Base-by-base conservation (phyloP, 2,888 invertebrate species). In the Smittia sp. region DNA sequence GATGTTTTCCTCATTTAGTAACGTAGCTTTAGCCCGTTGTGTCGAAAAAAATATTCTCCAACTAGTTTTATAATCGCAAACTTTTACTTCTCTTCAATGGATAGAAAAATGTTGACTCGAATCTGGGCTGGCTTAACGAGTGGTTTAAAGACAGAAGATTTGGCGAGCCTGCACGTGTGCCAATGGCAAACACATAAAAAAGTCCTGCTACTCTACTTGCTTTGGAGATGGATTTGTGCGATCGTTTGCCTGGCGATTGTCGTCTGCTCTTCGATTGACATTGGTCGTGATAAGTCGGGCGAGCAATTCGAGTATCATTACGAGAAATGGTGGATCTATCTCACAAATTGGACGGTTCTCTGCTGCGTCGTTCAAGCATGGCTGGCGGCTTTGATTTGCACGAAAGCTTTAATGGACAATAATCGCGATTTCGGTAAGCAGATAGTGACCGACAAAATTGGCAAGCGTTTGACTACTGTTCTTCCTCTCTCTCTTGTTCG, bases 261-360 rank as follows among this genome's bases (percentile, higher is more conserved):
- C 74, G 82, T 82, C 1, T 83, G 83, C 76, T 83, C 83, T 24
- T 77, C 81, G 62, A 78, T 83, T 75, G 83, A 83, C 75, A 80
- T 83, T 74, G 83, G 83, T 7, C 81, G 82, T 39, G 68, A 25
- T 6, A 46, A 46, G 22, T 79, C 81, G n/a, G 83, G 82, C 39
- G 82, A 80, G 52, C 52, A 73, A 52, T 80, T 79, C 74, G 83
- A 83, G 77, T 80, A 82, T 76, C 83, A 83, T 76, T 81, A 82
- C 75, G 82, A 82, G 75, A 83, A 83, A 77, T 83, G 83, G 83
- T 83, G 83, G 83, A 83, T 83, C 74, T 83, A 83, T 75, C 76
- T 83, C 75, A 83, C 82, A 73, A 81, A 83, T 76, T 83, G 82
- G 82, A 82, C 82, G 0, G 76, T 83, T 70, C 77, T 83, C 39